Evolutionary conservation across 2,888 invertebrate species (phyloP), one percentile per base, ranked within the genome.

Genomic region (Lasioglossum leucozonium): DNA sequence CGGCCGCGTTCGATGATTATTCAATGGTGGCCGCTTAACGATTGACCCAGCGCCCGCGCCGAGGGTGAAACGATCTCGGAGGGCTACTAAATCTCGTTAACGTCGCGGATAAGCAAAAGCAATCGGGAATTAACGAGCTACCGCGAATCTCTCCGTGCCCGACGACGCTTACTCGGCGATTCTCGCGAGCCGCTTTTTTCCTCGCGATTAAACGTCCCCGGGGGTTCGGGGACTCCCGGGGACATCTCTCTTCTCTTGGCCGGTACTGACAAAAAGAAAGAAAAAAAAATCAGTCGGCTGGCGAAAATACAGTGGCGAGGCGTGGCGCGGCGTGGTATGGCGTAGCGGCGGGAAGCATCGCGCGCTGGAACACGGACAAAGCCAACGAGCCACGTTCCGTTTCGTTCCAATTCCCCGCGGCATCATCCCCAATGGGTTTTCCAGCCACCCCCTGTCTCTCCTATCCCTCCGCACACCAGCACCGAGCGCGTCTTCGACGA

Each of bases 341-440:
- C 58, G 58, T 13, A 71, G 58, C 62, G 16, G 34, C 34, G 77
- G 84, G 65, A 72, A 77, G 78, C 76, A 81, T 81, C 67, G 77
- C 85, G 77, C 67, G 77, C 62, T 30, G 88, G 82, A 86, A 80
- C 82, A 84, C 81, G 88, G 83, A 90, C 84, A 90, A 90, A 90
- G 90, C 88, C 83, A 84, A 74, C 85, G 82, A 87, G 81, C 84
- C 85, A 74, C 87, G 82, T 89, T 84, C 84, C 85, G 86, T 86
- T 88, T 90, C 90, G 86, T 86, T 86, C 90, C 90, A 90, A 90
- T 90, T 90, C 90, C 90, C 87, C 71, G 76, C 82, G 86, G 90
- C 86, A 85, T 87, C 87, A 79, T 90, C 82, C 82, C 86, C 88
- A 74, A 85, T 85, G 84, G 86, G 75, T 80, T 82, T 65, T 30